phyloP scores from a whole-genome alignment of 2,113 vertebrate genomes.

The Leptobrachium ailaonicum region DNA sequence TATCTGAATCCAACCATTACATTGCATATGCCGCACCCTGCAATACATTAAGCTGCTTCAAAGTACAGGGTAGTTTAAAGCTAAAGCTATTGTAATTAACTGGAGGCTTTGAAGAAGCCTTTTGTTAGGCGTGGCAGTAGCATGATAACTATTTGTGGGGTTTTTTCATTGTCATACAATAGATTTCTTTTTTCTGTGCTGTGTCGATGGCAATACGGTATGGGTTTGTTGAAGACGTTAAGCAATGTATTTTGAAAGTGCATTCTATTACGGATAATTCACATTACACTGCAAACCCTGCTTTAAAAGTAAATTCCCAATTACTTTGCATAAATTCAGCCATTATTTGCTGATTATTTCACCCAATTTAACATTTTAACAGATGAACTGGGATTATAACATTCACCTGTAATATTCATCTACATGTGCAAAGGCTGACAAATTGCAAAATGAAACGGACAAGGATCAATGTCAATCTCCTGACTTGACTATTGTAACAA shows the following conservation, averaged over 20 bases:
- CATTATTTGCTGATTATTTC: too few relatives aligned
- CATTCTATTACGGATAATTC: background rate
- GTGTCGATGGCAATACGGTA: background rate
- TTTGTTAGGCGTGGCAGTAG: slow-evolving; percentile 8
- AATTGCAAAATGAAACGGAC: too few relatives aligned
- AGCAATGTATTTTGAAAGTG: background rate
- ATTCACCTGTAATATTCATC: too few relatives aligned
- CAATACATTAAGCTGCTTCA: slow-evolving; percentile 10
- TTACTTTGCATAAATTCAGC: too few relatives aligned
- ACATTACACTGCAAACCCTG: background rate
- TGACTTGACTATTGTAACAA: too few relatives aligned
- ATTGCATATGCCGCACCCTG: slow-evolving; percentile 17
- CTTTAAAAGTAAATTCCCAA: too few relatives aligned
- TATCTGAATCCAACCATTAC: slow-evolving; percentile 3
- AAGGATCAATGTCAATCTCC: too few relatives aligned
- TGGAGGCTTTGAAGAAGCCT: slow-evolving; percentile 32
- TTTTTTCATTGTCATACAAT: slow-evolving; percentile 21
- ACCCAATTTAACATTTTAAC: too few relatives aligned
- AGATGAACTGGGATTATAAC: too few relatives aligned
- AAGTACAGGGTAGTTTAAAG: slow-evolving; percentile 24
- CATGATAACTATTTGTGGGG: slow-evolving; percentile 12
- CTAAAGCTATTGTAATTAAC: slow-evolving; percentile 41
- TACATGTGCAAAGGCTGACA: too few relatives aligned
- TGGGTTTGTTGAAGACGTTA: background rate
- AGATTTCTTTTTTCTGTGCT: slow-evolving; percentile 27